Base-by-base conservation (phyloP, 2,888 invertebrate species). In the Ornithoptera alexandrae region DNA sequence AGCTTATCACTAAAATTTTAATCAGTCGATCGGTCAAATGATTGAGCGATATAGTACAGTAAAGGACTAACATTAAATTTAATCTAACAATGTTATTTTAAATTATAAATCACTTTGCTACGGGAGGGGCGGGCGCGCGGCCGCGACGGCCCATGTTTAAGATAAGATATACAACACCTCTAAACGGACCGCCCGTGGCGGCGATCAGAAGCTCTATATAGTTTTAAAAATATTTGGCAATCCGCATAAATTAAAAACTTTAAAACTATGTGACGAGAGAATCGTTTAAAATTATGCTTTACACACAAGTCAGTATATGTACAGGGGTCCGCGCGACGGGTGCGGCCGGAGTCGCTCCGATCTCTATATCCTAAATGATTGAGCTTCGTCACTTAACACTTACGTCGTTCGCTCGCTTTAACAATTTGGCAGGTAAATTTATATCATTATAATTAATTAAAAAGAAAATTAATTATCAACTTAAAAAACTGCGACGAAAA, bases 1-100 rank as follows among this genome's bases (percentile, higher is more conserved):
- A 92, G 92, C 92, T 92, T 92, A 92, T 79, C 89, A 92, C 91
- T 92, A 92, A 91, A 92, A 91, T 92, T 92, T 92, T 92, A 92
- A 91, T 92, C 92, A 92, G 92, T 92, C 92, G 91, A 92, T 92
- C 92, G 92, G 89, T 92, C 92, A 92, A 92, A 89, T 86, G 89
- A 90, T 92, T 92, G 92, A 92, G 91, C 92, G 92, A 92, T 92
- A 90, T 90, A 91, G 89, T 91, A 91, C 90, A 92, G 91, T 91
- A 91, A 90, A 90, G 87, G 91, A 92, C 92, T 92, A 92, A 92
- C 84, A 92, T 92, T 92, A 92, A 91, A 91, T 92, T 92, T 92
- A 92, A 92, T 92, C 92, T 92, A 92, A 90, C 90, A 91, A 85
- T 90, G 90, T 91, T 90, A 91, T 87, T 90, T 90, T 90, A 92